A percentile compares a stretch with the other conserved stretches of the same genome.
phyloP scores from a whole-genome alignment of 2,113 vertebrate genomes.

The Vulpes vulpes region DNA sequence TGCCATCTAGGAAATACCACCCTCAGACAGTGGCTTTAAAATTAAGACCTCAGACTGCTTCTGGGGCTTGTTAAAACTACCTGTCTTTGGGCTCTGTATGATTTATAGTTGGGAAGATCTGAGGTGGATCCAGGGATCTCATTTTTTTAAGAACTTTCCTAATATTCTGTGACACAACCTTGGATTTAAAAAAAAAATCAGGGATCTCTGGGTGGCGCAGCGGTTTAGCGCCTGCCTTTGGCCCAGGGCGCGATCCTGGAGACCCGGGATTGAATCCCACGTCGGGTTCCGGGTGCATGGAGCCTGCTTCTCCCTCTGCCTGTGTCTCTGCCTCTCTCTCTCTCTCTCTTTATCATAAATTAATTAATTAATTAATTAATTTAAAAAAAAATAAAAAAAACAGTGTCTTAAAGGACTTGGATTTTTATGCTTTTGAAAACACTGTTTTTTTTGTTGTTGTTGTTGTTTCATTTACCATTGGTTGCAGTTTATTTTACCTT shows the following conservation, averaged over 20 bases:
- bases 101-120: not conserved
- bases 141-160: not conserved
- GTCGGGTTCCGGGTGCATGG: too few relatives aligned
- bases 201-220: too few relatives aligned
- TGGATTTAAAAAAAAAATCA: not conserved
- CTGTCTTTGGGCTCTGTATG: not conserved
- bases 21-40: not conserved
- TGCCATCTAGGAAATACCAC: not conserved
- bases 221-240: too few relatives aligned
- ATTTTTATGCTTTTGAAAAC: not conserved
- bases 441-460: not conserved
- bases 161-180: not conserved
- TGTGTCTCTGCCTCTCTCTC: too few relatives aligned
- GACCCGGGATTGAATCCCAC: too few relatives aligned
- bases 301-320: too few relatives aligned
- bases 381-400: not conserved
- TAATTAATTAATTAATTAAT: too few relatives aligned
- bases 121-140: not conserved
- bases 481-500: not conserved
- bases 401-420: not conserved
- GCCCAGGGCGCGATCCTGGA: too few relatives aligned
- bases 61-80: not conserved
- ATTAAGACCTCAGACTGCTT: not conserved
- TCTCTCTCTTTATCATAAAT: too few relatives aligned
- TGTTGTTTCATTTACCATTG: not conserved